A percentile compares a stretch with the other conserved stretches of the same genome.
Evolutionary conservation across 2,797 vertebrate genomes (phyloP).

Genomic region (Etheostoma nigrum): DNA sequence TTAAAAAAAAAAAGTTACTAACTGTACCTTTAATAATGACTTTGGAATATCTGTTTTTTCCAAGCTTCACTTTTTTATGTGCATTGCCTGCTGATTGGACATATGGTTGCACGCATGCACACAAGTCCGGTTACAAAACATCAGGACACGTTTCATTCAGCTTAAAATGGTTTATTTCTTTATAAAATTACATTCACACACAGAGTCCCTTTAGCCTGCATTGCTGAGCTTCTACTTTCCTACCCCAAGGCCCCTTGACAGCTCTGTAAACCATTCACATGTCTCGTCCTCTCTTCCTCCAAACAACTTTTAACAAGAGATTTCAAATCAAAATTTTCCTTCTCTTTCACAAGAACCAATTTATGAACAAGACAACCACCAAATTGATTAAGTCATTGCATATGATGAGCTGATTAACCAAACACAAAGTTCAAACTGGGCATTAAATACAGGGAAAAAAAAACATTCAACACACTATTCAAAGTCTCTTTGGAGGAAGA

Average conservation of each 20-base stretch:
- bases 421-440: conserved; percentile 4
- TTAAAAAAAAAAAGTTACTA: no score
- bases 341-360: not conserved
- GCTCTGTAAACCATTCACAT: not conserved
- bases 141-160: not conserved
- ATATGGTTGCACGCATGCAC: not conserved
- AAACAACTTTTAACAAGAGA: not conserved
- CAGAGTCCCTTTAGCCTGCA: conserved; percentile 50
- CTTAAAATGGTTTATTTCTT: conserved; percentile 67
- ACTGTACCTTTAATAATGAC: not conserved
- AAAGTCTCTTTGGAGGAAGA: conserved; percentile 1
- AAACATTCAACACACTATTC: conserved; percentile 1
- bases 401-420: conserved; percentile 25
- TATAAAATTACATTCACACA: conserved; percentile 78
- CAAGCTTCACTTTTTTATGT: not conserved
- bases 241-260: conserved; percentile 16
- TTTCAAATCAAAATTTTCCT: conserved; percentile 8
- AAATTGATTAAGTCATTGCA: conserved; percentile 29
- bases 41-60: not conserved
- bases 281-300: not conserved
- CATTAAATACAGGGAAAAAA: not conserved
- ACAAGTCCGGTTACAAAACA: not conserved
- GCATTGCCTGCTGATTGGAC: not conserved
- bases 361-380: conserved; percentile 5
- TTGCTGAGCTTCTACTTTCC: conserved; percentile 28